phyloP scores from a whole-genome alignment of 2,113 vertebrate species.

The Girardinichthys multiradiatus region DNA sequence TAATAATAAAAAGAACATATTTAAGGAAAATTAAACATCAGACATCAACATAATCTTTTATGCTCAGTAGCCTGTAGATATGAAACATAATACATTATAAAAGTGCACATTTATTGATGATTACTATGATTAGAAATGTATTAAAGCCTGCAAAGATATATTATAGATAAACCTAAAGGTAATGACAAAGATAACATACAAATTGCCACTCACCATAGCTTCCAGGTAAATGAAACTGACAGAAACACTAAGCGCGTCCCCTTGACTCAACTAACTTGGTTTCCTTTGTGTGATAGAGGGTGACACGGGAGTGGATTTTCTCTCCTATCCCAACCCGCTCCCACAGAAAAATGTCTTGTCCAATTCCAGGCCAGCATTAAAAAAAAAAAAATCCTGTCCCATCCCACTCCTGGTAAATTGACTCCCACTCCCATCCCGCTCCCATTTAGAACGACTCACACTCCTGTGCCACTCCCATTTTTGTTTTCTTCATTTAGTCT shows the following conservation, averaged over 20 bases:
- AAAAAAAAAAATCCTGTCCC: too few relatives aligned
- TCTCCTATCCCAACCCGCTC: too few relatives aligned
- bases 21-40: not conserved
- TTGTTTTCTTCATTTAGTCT: too few relatives aligned
- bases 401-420: too few relatives aligned
- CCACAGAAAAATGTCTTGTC: too few relatives aligned
- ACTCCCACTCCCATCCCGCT: too few relatives aligned
- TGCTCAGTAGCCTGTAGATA: not conserved
- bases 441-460: too few relatives aligned
- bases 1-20: not conserved
- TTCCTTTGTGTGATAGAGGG: not conserved
- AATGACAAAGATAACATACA: not conserved
- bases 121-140: not conserved
- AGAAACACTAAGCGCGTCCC: not conserved
- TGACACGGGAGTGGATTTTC: too few relatives aligned
- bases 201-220: slow-evolving; percentile 15
- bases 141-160: not conserved
- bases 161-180: not conserved
- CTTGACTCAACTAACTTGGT: not conserved
- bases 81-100: not conserved
- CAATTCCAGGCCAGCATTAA: too few relatives aligned
- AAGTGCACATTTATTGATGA: not conserved
- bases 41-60: rapidly evolving
- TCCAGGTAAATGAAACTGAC: not conserved
- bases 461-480: too few relatives aligned